Evolutionary conservation across 1,140 invertebrate genomes (phyloP).

Genomic region (Neodiprion virginianus): DNA sequence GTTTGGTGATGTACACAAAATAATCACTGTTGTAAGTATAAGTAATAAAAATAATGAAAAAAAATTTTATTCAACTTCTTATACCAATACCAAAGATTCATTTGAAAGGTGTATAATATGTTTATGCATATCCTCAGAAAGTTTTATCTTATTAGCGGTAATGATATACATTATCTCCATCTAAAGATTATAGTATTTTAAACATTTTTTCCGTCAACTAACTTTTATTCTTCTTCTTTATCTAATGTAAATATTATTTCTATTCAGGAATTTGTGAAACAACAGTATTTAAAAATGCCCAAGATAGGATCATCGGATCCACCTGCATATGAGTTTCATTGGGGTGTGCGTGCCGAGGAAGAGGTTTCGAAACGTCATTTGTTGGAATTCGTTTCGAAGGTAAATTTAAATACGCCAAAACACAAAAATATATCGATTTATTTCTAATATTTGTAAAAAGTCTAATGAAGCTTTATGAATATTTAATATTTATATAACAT

Average conservation of each 20-base stretch:
- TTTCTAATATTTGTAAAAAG: conserved; percentile 3
- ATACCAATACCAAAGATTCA: conserved; percentile 10
- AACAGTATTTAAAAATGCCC: conserved; percentile 38
- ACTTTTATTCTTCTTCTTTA: too few relatives aligned
- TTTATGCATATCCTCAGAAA: background rate
- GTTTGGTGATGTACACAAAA: conserved; percentile 43
- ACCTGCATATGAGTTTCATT: conserved; percentile 31
- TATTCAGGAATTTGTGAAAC: conserved; percentile 46
- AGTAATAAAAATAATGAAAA: background rate
- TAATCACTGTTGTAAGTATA: conserved; percentile 39
- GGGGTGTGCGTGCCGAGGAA: conserved; percentile 42
- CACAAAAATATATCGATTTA: conserved; percentile 9
- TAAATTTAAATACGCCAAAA: conserved; percentile 24
- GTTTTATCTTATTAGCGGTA: background rate
- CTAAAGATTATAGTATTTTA: too few relatives aligned
- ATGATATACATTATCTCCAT: too few relatives aligned
- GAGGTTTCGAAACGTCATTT: conserved; percentile 36
- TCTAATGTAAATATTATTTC: background rate
- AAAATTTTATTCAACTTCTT: background rate
- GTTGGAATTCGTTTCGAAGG: conserved; percentile 43
- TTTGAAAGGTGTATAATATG: conserved; percentile 12
- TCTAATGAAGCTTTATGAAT: background rate
- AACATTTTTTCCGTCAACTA: too few relatives aligned
- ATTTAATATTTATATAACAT: too few relatives aligned
- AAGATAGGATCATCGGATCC: conserved; percentile 17